Conservation (phyloP, 2,797 vertebrate genomes). For the Onychomys torridus region DNA sequence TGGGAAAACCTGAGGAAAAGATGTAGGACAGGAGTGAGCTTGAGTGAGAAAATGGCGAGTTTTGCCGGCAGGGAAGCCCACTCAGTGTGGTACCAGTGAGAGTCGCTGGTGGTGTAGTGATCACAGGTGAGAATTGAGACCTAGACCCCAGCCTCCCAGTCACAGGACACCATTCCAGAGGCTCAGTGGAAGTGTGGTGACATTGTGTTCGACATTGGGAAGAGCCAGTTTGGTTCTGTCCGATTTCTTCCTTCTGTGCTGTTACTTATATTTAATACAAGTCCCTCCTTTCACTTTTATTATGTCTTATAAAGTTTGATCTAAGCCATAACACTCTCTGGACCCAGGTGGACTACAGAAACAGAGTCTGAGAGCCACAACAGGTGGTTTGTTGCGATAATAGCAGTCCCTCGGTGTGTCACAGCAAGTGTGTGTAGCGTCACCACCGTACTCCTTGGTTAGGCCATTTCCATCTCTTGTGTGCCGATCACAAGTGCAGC, state of each 20-base stretch:
- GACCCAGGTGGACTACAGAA: background rate
- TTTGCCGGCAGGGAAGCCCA: background rate
- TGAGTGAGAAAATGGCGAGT: background rate
- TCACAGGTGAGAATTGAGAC: background rate
- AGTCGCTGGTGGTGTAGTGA: background rate
- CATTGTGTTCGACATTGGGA: background rate
- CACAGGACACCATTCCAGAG: background rate
- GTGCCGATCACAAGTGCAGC: background rate
- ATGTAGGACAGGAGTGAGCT: background rate
- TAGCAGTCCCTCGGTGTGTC: background rate
- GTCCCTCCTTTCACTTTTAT: background rate
- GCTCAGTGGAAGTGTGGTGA: background rate
- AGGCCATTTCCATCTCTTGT: background rate
- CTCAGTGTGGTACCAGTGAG: background rate
- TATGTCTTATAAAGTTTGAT: background rate
- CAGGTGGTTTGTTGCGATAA: background rate
- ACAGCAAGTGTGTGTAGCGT: background rate
- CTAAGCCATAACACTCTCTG: background rate
- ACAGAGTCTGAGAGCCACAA: background rate
- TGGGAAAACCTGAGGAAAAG: background rate
- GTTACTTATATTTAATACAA: constrained; percentile 7
- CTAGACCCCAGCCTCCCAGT: background rate
- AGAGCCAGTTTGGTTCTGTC: background rate
- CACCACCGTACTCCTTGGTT: background rate
- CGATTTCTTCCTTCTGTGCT: background rate